These are phyloP conservation scores for Nomada ferruginata DNA, from an alignment of 2,888 invertebrate genomes.

Conservation along the genomic window DNA sequence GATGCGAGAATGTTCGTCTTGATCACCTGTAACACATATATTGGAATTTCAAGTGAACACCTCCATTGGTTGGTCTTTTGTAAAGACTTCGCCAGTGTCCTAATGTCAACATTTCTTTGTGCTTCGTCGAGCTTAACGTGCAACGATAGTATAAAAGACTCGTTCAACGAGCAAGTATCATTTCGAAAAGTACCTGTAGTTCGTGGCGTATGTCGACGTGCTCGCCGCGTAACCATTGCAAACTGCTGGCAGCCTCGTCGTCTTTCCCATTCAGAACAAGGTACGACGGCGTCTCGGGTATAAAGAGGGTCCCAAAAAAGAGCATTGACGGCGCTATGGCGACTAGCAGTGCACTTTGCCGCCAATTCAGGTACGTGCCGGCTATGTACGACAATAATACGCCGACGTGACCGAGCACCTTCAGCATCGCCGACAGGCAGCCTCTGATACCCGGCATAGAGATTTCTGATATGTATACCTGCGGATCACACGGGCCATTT, in stretches of 20 bases:
- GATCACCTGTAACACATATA: slow-evolving; percentile 75
- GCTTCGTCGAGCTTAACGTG: neutral
- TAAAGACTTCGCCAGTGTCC: too few species aligned
- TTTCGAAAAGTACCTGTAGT: slow-evolving; percentile 82
- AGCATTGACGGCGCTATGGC: slow-evolving; percentile 91
- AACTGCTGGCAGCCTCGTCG: slow-evolving; percentile 88
- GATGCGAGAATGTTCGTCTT: slow-evolving; percentile 82
- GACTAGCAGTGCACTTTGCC: slow-evolving; percentile 92
- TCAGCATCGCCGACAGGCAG: slow-evolving; percentile 93
- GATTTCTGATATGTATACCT: slow-evolving; percentile 96
- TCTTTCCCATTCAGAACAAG: slow-evolving; percentile 91
- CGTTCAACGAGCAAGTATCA: neutral
- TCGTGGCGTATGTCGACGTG: slow-evolving; percentile 91
- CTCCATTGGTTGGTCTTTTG: too few species aligned
- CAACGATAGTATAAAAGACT: neutral
- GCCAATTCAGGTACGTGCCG: slow-evolving; percentile 93
- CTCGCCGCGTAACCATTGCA: slow-evolving; percentile 93
- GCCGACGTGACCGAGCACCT: slow-evolving; percentile 94
- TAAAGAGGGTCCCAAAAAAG: slow-evolving; percentile 90
- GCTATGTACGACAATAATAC: slow-evolving; percentile 93
- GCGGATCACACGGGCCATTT: slow-evolving; percentile 76
- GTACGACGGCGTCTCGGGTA: slow-evolving; percentile 96
- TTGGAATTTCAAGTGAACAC: neutral
- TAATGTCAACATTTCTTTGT: too few species aligned
- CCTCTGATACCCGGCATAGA: slow-evolving; percentile 94